phyloP scores from a whole-genome alignment of 2,888 invertebrate species.

The Ectropis crepuscularia region DNA sequence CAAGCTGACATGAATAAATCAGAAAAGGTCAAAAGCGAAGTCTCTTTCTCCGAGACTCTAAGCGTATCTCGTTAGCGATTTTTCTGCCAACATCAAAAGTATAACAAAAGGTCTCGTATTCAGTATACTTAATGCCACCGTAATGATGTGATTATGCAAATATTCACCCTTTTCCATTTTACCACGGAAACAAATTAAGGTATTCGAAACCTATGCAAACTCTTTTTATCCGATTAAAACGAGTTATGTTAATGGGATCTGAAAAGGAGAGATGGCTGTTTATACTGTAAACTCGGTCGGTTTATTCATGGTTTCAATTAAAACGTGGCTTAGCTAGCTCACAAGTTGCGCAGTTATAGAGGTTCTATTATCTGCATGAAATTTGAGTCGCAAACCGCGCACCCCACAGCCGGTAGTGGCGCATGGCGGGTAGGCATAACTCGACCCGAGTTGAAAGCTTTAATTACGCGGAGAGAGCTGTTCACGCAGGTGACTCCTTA shows the following conservation, averaged over 20 bases:
- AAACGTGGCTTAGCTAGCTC: constrained; percentile 70
- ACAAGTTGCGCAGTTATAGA: constrained; percentile 73
- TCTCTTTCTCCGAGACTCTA: background rate
- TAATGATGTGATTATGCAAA: constrained; percentile 32
- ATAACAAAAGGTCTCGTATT: constrained; percentile 17
- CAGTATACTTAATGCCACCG: constrained; percentile 27
- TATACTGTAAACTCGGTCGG: constrained; percentile 57
- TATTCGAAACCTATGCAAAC: constrained; percentile 38
- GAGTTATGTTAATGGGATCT: constrained; percentile 46
- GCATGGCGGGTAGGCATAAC: constrained; percentile 76
- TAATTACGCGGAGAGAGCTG: constrained; percentile 81
- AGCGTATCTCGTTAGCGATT: background rate
- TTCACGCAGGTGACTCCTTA: constrained; percentile 84
- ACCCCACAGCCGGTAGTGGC: constrained; percentile 57
- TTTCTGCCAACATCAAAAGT: constrained; percentile 14
- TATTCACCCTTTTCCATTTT: constrained; percentile 16
- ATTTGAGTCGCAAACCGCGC: constrained; percentile 79
- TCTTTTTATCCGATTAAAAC: constrained; percentile 48
- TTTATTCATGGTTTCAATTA: constrained; percentile 76
- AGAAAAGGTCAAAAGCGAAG: background rate
- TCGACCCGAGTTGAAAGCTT: constrained; percentile 79
- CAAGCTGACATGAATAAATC: background rate
- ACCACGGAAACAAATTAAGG: constrained; percentile 39
- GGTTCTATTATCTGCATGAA: constrained; percentile 78
- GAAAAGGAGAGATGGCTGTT: constrained; percentile 49